Conservation (phyloP, 2,888 invertebrate species). For the Perithous albicinctus region DNA sequence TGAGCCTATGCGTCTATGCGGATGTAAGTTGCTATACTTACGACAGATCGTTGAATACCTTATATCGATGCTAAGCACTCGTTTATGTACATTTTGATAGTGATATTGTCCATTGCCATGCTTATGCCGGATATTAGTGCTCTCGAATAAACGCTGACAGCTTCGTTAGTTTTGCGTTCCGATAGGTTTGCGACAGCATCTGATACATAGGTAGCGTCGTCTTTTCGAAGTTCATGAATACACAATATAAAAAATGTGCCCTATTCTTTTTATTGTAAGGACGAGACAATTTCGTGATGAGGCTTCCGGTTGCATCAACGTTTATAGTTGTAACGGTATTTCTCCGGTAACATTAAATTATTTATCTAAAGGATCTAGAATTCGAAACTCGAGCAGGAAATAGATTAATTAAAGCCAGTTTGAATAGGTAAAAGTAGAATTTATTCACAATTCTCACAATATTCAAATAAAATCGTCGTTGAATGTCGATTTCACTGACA, state of each 20-base stretch:
- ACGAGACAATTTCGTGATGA: constrained; percentile 14
- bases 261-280: constrained; percentile 20
- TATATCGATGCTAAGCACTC: constrained; percentile 17
- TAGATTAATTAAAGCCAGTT: no score
- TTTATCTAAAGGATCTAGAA: no score
- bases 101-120: constrained; percentile 63
- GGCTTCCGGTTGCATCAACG: constrained; percentile 47
- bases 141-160: constrained; percentile 55
- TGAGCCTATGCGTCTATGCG: constrained; percentile 65
- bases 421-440: no score
- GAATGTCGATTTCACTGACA: no score
- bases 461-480: no score
- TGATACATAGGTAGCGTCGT: constrained; percentile 58
- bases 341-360: no score
- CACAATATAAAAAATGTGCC: constrained; percentile 32
- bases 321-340: no score
- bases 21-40: constrained; percentile 37
- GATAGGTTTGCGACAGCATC: constrained; percentile 53
- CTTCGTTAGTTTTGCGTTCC: constrained; percentile 54
- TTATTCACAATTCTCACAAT: no score
- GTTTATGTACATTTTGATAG: constrained; percentile 53
- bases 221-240: constrained; percentile 40
- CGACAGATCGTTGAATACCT: neutral
- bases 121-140: constrained; percentile 60
- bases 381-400: no score